A percentile compares a stretch with the other conserved stretches of the same genome.
phyloP scores from a whole-genome alignment of 2,797 vertebrate species.

The Chanos chanos region DNA sequence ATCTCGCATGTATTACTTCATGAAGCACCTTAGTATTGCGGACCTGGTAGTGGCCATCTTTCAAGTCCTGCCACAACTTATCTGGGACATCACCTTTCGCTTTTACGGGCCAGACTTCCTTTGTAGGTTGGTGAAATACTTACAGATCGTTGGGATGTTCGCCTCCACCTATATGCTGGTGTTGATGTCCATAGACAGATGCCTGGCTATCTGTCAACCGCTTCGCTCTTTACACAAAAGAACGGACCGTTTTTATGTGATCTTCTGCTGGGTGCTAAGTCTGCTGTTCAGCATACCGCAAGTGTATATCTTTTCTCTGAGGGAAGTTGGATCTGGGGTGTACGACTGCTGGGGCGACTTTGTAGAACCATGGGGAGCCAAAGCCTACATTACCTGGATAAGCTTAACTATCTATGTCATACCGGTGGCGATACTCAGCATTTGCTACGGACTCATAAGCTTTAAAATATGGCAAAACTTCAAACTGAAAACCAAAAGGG shows the following conservation, averaged over 20 bases:
- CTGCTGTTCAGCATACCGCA: slow-evolving; percentile 85
- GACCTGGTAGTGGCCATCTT: slow-evolving; percentile 90
- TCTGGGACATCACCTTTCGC: slow-evolving; percentile 94
- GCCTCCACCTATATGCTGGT: slow-evolving; percentile 93
- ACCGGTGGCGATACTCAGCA: slow-evolving; percentile 81
- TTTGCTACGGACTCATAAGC: slow-evolving; percentile 90
- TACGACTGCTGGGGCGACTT: slow-evolving; percentile 91
- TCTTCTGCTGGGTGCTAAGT: slow-evolving; percentile 84
- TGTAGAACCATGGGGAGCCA: slow-evolving; percentile 86
- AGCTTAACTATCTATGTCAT: slow-evolving; percentile 88
- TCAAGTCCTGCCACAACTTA: slow-evolving; percentile 91
- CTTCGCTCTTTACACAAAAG: slow-evolving; percentile 82
- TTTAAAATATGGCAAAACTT: slow-evolving; percentile 96
- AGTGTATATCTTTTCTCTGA: slow-evolving; percentile 87
- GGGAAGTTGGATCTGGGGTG: slow-evolving; percentile 72
- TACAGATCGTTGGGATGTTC: slow-evolving; percentile 95
- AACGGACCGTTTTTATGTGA: slow-evolving; percentile 81
- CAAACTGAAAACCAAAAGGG: slow-evolving; percentile 77
- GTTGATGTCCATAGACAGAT: slow-evolving; percentile 91
- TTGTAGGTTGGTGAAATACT: slow-evolving; percentile 87
- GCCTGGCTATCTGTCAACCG: slow-evolving; percentile 90
- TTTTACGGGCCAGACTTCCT: slow-evolving; percentile 89
- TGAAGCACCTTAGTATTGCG: slow-evolving; percentile 94
- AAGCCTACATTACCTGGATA: slow-evolving; percentile 92
- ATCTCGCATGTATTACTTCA: slow-evolving; percentile 93